Evolutionary conservation across 2,888 invertebrate species (phyloP), one percentile per base, ranked within the genome.

Genomic region (Chymomyza caudatula): DNA sequence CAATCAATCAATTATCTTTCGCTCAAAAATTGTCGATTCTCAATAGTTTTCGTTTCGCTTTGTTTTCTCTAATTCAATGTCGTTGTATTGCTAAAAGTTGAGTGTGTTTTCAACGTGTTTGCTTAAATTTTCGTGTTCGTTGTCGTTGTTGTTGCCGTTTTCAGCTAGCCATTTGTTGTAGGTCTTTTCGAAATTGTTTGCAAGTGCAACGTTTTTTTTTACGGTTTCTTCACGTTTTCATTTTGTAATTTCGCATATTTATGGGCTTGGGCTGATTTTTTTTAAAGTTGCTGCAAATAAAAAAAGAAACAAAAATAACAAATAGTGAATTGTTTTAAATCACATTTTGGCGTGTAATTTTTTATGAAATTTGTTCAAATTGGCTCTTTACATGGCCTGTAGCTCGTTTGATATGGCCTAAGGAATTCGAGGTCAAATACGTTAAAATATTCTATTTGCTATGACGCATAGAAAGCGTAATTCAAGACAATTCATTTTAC

Each of bases 11-110:
- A 37, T 37, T 37, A 3, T 11, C 8, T 37, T 37, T 2, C 8
- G 11, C 2, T 22, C 23, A 4, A 47, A 57, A 57, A 47, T 60
- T 69, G 66, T 5, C 52, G 49, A 61, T 55, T 65, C 52, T 37
- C 68, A 53, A 60, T 55, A 61, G 44, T 17, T 17, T 69, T 44
- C 47, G 52, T 49, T 62, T 55, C 47, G 13, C 58, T 54, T 57
- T 55, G 23, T 25, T 6, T 5, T 67, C 20, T 37, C 3, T 37
- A 8, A 6, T 43, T 17, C 2, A 15, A 69, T 65, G 67, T 64
- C 67, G 65, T 44, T 74, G 69, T 63, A 37, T 11, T 11, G 74
- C 68, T 61, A n/a, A 19, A 69, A 78, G 74, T 74, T 73, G 63
- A 42, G 44, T 55, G 25, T 47, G 67, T 60, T 70, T 55, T 47